Conservation (phyloP, 2,113 vertebrate genomes). For the Campylomormyrus tamandua region DNA sequence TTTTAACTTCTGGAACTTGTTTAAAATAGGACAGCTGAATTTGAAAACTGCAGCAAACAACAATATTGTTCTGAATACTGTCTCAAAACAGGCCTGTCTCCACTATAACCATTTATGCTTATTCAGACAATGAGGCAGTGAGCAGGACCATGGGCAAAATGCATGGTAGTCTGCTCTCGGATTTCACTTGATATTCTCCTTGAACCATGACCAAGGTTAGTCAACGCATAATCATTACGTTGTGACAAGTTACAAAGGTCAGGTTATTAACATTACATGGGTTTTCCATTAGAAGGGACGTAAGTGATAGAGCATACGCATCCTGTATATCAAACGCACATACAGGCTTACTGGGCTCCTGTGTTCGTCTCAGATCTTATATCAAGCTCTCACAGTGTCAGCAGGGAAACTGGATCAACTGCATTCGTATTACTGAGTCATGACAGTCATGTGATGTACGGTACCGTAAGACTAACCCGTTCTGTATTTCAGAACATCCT, state of each 20-base stretch:
- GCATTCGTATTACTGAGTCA: neutral
- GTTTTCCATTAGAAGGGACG: neutral
- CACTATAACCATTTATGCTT: neutral
- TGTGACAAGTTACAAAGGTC: neutral
- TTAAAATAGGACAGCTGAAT: neutral
- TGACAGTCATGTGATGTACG: neutral
- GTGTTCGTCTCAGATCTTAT: neutral
- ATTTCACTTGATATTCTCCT: neutral
- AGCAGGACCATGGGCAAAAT: neutral
- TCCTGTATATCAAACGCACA: conserved; percentile 12
- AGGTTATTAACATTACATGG: neutral
- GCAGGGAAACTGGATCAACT: neutral
- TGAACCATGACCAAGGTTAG: neutral
- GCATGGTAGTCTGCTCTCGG: neutral
- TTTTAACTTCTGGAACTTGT: neutral
- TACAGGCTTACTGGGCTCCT: neutral
- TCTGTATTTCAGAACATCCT: neutral
- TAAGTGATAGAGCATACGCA: neutral
- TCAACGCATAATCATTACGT: neutral
- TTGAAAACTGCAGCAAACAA: neutral
- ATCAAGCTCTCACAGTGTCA: neutral
- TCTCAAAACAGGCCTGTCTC: neutral
- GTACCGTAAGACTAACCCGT: neutral
- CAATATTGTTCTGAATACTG: neutral
- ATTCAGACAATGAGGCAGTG: neutral